Evolutionary conservation across 1,140 invertebrate genomes (phyloP).

Genomic region (Aphelinus atriplicis): DNA sequence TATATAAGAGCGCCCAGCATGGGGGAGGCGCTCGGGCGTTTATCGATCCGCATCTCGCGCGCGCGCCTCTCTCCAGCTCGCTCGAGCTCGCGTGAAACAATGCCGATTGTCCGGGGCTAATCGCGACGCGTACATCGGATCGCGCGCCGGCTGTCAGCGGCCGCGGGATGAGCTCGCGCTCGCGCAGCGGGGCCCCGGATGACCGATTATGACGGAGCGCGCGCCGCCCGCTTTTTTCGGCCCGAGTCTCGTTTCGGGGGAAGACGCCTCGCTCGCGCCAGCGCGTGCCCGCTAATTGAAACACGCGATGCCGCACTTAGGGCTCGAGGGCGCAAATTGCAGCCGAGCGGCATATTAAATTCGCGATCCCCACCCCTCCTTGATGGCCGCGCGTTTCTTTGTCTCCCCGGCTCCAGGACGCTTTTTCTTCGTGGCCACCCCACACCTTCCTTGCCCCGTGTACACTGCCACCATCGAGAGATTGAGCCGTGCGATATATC

Average conservation of each 20-base stretch:
- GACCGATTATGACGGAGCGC: constrained; percentile 67
- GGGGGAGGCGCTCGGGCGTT: constrained; percentile 40
- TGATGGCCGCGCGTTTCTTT: not conserved
- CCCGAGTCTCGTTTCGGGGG: too few species aligned
- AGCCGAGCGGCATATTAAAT: not conserved
- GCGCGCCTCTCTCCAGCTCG: constrained; percentile 29
- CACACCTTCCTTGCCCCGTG: not conserved
- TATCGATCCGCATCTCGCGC: constrained; percentile 50
- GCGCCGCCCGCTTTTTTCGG: constrained; percentile 32
- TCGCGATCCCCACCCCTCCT: not conserved
- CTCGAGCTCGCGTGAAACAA: constrained; percentile 34
- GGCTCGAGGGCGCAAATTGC: constrained; percentile 25
- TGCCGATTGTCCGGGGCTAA: constrained; percentile 48
- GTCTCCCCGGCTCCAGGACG: not conserved
- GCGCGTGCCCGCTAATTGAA: constrained; percentile 55
- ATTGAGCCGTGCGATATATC: too few species aligned
- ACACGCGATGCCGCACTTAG: constrained; percentile 62
- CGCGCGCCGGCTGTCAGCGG: constrained; percentile 51
- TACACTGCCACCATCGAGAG: too few species aligned
- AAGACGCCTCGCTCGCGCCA: too few species aligned
- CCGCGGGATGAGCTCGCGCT: constrained; percentile 17
- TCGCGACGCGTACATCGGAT: constrained; percentile 50
- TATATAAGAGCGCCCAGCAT: constrained; percentile 18
- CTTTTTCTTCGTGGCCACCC: not conserved
- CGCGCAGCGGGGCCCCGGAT: constrained; percentile 57